Conservation (phyloP, 1,140 invertebrate species). For the Drosophila serrata region DNA sequence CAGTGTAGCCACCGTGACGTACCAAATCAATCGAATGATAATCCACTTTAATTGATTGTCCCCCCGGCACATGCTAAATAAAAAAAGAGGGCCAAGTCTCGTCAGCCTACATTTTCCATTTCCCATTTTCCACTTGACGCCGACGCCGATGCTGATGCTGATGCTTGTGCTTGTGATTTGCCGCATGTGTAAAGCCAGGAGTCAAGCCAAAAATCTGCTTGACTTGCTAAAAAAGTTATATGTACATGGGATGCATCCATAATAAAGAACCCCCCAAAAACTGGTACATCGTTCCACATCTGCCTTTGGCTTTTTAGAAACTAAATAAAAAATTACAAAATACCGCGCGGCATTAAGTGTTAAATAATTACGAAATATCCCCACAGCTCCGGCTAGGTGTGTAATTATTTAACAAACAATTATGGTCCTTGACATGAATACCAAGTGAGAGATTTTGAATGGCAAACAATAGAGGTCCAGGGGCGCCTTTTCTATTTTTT, state of each 20-base stretch:
- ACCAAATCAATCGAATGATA: slow-evolving; percentile 23
- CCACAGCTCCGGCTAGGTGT: slow-evolving; percentile 12
- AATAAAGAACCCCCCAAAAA: slow-evolving; percentile 13
- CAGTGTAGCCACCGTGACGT: slow-evolving; percentile 9
- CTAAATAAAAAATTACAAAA: slow-evolving; percentile 4
- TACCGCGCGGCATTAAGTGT: slow-evolving; percentile 11
- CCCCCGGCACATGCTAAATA: slow-evolving; percentile 18
- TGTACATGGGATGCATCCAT: slow-evolving; percentile 11
- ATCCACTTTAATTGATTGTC: slow-evolving; percentile 23
- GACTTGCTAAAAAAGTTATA: slow-evolving; percentile 23
- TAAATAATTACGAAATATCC: slow-evolving; percentile 16
- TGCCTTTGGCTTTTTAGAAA: not conserved
- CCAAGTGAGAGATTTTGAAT: slow-evolving; percentile 20
- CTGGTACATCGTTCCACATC: slow-evolving; percentile 19
- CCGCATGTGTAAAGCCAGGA: slow-evolving; percentile 18
- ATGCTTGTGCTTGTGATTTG: slow-evolving; percentile 5
- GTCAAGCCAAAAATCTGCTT: slow-evolving; percentile 20
- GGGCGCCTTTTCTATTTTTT: not conserved
- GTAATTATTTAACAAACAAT: slow-evolving; percentile 25
- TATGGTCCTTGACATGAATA: slow-evolving; percentile 21
- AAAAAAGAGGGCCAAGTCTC: slow-evolving; percentile 24
- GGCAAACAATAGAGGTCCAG: slow-evolving; percentile 14
- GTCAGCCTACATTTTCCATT: slow-evolving; percentile 17
- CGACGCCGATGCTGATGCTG: not conserved
- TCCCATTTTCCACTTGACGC: slow-evolving; percentile 17